Percentiles rank a stretch among this genome's conserved stretches.
phyloP scores from a whole-genome alignment of 2,113 vertebrate species.

The Salvelinus sp. region DNA sequence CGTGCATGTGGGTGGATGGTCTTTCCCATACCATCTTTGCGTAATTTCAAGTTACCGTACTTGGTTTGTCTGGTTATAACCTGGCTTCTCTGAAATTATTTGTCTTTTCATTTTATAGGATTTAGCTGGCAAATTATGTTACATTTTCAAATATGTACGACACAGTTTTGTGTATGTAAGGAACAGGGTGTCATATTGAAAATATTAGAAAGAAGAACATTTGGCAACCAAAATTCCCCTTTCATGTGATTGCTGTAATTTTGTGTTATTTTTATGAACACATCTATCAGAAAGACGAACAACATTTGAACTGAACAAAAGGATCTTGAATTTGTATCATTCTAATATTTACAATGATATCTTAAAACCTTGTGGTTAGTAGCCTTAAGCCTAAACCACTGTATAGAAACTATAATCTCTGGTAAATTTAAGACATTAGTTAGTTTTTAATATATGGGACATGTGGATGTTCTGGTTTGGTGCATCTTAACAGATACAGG shows the following conservation, averaged over 20 bases:
- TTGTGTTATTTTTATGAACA: not conserved
- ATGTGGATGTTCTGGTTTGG: constrained; percentile 33
- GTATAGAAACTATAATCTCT: too few relatives aligned
- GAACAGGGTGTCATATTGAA: not conserved
- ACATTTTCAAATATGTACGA: not conserved
- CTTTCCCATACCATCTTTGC: too few relatives aligned
- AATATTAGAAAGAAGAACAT: not conserved
- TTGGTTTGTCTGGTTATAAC: not conserved
- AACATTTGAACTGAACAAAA: not conserved
- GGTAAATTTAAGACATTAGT: not conserved
- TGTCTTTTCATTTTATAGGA: not conserved
- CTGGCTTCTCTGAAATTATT: not conserved
- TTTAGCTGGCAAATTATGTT: not conserved
- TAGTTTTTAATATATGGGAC: not conserved
- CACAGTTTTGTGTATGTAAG: not conserved
- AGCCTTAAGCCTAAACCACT: not conserved
- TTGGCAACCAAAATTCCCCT: not conserved
- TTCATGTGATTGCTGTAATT: not conserved
- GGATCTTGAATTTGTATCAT: not conserved
- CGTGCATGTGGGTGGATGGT: too few relatives aligned
- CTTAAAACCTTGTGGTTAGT: too few relatives aligned
- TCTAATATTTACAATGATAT: not conserved
- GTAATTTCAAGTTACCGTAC: constrained; percentile 20
- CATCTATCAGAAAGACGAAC: not conserved
- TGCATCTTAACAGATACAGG: constrained; percentile 30